Evolutionary conservation across 2,113 vertebrate species (phyloP), one percentile per base, ranked within the genome.

Genomic region (Chlorodrepanis virens): DNA sequence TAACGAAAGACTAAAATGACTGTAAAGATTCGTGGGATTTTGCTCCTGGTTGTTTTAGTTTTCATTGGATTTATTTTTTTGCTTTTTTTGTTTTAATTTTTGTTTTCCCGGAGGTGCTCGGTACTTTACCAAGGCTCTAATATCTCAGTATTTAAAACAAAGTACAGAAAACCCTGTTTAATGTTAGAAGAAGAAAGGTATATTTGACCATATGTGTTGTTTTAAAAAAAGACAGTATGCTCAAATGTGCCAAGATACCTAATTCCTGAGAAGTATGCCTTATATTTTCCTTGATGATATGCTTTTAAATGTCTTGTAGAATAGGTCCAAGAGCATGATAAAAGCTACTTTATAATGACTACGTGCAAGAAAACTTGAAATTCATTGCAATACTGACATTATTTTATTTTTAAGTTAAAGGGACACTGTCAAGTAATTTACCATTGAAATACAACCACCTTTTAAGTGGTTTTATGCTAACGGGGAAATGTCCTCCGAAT

Each of bases 141-240:
- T 97, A 96, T 97, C 87, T 98, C 97, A 98, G 96, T 98, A 97
- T 98, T 97, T 97, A 79, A 96, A 94, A 86, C 83, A 85, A 93
- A 94, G 60, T 96, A 89, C 96, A 93, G 92, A 97, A 96, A 94
- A 87, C 93, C 94, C 96, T 96, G 87, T 97, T 97, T 91, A 47
- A 90, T 97, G 95, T 93, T 97, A 95, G 96, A 89, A 96, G 52
- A 91, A 95, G 90, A 96, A 95, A 96, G 96, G 87, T 98, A 97
- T 98, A 97, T 98, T 98, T 98, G 98, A 98, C 97, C 98, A 98
- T 98, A 98, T 98, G 95, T 97, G 96, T 98, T 98, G 97, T 95
- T 98, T 96, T 90, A 9, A 80, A 94, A 96, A 96, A 97, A 97
- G 95, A 98, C 98, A 97, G 97, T 98, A 98, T 98, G 98, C 96